A percentile compares a stretch with the other conserved stretches of the same genome.
These are phyloP conservation scores for Paratilapia polleni DNA, from an alignment of 2,113 vertebrate genomes.

Conservation along the genomic window DNA sequence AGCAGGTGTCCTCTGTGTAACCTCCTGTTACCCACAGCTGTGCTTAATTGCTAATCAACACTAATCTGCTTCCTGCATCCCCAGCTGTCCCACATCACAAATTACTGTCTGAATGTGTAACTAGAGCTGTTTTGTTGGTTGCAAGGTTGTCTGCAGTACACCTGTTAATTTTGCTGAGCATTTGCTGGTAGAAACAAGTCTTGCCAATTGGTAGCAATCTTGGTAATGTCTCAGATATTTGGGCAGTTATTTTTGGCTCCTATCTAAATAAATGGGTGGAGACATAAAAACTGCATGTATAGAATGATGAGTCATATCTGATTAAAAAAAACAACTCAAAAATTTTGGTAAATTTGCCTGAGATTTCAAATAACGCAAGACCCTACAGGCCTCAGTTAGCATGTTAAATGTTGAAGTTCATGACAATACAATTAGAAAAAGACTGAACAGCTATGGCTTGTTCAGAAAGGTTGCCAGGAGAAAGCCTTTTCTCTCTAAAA, in stretches of 20 bases:
- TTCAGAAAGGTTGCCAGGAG: background rate
- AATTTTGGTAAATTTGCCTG: no score
- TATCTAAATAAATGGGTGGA: no score
- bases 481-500: background rate
- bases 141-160: background rate
- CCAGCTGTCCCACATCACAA: background rate
- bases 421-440: background rate
- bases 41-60: background rate
- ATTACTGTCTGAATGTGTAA: background rate
- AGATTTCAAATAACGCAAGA: no score
- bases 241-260: background rate
- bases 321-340: background rate
- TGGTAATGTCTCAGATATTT: background rate
- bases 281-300: background rate
- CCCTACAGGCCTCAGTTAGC: no score
- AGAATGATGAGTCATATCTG: background rate
- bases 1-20: background rate
- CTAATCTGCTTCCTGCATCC: background rate
- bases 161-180: background rate
- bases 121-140: background rate
- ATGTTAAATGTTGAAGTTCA: no score
- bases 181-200: background rate
- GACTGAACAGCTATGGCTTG: background rate
- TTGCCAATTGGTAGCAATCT: background rate
- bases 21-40: background rate